A percentile compares a stretch with the other conserved stretches of the same genome.
phyloP scores from a whole-genome alignment of 1,140 invertebrate species.

The Reticulitermes speratus region DNA sequence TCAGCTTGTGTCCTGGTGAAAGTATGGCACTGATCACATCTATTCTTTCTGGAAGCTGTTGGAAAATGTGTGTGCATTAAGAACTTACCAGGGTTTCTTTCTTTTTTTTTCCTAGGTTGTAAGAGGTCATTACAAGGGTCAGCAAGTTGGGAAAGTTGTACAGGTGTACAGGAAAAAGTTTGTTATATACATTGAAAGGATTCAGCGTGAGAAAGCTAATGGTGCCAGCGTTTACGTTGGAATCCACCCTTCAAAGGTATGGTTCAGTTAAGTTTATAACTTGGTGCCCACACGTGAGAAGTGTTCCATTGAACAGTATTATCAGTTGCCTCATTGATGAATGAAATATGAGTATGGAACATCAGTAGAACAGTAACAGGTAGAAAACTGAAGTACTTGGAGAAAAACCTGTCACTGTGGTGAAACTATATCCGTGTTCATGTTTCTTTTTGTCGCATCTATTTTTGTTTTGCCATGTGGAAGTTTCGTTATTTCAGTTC shows the following conservation, averaged over 20 bases:
- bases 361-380: too few relatives aligned
- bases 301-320: not conserved
- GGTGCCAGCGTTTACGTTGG: constrained; percentile 97
- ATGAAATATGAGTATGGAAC: too few relatives aligned
- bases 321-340: not conserved
- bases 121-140: constrained; percentile 97
- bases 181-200: constrained; percentile 97
- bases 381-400: too few relatives aligned
- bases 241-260: constrained; percentile 96
- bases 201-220: constrained; percentile 98
- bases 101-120: constrained; percentile 68
- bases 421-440: too few relatives aligned
- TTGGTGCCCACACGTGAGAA: not conserved
- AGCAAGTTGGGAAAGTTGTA: constrained; percentile 98
- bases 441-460: too few relatives aligned
- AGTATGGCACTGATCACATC: constrained; percentile 54
- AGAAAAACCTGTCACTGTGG: too few relatives aligned
- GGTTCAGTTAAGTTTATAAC: not conserved
- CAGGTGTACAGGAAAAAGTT: constrained; percentile 99
- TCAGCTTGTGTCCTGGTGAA: constrained; percentile 51
- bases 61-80: not conserved
- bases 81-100: not conserved
- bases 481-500: too few relatives aligned
- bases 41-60: constrained; percentile 3
- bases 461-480: too few relatives aligned